These are phyloP conservation scores for Uloborus diversus DNA, from an alignment of 1,140 invertebrate genomes.

Conservation along the genomic window DNA sequence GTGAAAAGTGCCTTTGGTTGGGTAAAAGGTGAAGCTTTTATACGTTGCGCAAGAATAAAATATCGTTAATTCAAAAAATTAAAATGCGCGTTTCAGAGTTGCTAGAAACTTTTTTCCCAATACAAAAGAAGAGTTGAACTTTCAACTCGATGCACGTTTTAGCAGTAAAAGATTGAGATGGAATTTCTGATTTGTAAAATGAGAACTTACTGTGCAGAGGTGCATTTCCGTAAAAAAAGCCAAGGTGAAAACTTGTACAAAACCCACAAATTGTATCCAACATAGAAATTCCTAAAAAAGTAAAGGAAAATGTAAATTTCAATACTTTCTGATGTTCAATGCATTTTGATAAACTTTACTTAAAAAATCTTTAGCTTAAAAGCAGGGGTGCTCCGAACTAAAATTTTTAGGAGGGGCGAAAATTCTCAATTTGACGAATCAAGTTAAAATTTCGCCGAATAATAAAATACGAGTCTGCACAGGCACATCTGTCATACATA, in stretches of 20 bases:
- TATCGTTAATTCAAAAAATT: no score
- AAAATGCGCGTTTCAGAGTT: no score
- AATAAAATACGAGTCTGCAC: not conserved
- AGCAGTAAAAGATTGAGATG: no score
- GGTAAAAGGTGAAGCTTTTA: no score
- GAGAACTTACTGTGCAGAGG: conserved; percentile 56
- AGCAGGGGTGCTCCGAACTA: not conserved
- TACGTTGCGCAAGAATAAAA: no score
- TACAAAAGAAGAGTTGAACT: no score
- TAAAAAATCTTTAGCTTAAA: not conserved
- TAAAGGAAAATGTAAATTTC: not conserved
- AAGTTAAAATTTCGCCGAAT: not conserved
- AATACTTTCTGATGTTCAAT: not conserved
- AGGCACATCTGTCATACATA: no score
- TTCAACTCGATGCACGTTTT: no score
- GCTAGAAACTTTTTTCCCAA: no score
- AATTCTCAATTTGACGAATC: not conserved
- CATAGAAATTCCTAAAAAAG: conserved; percentile 57
- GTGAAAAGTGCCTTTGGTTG: no score
- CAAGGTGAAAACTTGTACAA: conserved; percentile 56
- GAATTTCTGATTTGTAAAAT: no score
- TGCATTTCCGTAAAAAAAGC: conserved; percentile 59
- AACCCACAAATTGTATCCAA: conserved; percentile 59
- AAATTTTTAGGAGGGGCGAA: not conserved
- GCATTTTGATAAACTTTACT: no score